phyloP scores from a whole-genome alignment of 1,140 invertebrate genomes.

The Heliconius eleuchia region DNA sequence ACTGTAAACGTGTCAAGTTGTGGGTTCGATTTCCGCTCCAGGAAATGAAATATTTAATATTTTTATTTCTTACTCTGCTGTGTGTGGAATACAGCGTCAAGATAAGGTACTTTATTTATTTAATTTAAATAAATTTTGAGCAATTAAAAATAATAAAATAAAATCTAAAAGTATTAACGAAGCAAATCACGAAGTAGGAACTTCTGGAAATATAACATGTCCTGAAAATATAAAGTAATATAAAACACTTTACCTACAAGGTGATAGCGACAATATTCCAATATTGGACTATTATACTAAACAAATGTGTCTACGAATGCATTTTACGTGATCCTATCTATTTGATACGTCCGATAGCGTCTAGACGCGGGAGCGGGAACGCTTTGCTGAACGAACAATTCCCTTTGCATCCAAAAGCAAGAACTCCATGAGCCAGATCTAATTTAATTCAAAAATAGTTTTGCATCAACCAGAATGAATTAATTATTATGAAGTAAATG shows the following conservation, averaged over 20 bases:
- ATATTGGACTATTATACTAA: background rate
- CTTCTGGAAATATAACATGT: no score
- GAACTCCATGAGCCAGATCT: constrained; percentile 13
- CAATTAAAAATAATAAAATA: no score
- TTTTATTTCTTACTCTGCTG: no score
- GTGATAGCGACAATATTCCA: background rate
- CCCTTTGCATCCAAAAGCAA: constrained; percentile 20
- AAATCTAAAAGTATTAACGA: no score
- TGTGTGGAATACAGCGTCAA: no score
- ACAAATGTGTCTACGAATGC: background rate
- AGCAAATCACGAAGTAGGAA: no score
- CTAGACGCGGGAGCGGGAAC: constrained; percentile 21
- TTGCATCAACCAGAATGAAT: background rate
- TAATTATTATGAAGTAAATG: background rate
- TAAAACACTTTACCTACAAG: background rate
- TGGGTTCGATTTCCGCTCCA: no score
- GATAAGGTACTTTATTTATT: no score
- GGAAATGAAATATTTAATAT: no score
- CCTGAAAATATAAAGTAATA: background rate
- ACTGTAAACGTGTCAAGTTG: no score
- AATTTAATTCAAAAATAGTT: constrained; percentile 8
- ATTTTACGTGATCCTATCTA: constrained; percentile 7
- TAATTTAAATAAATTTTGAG: no score
- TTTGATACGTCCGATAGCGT: constrained; percentile 19
- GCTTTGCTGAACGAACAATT: constrained; percentile 26